Evolutionary conservation across 2,797 vertebrate species (phyloP).

Genomic region (Potorous gilbertii): DNA sequence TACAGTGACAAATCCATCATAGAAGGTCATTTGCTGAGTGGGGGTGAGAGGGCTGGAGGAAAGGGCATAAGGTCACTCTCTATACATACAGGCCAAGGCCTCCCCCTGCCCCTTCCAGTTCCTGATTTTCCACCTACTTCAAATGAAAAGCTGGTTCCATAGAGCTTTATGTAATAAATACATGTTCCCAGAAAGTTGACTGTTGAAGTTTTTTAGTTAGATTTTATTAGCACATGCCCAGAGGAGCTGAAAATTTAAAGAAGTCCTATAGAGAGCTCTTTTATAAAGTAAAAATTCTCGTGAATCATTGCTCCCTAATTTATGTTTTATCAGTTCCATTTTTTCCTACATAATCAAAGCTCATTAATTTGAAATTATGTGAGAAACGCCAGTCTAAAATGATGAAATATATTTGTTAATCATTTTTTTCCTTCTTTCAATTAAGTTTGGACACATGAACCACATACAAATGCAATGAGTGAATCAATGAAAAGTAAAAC

Average conservation of each 20-base stretch:
- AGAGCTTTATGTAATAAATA: neutral
- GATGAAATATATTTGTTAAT: neutral
- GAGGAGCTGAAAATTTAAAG: neutral
- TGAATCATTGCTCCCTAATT: neutral
- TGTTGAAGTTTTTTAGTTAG: neutral
- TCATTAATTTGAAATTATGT: neutral
- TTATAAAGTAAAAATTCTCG: neutral
- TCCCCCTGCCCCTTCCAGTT: neutral
- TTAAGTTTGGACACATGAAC: neutral
- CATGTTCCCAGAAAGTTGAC: neutral
- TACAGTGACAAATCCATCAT: neutral
- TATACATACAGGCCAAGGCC: neutral
- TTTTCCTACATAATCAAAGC: neutral
- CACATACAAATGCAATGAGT: neutral
- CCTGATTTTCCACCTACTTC: neutral
- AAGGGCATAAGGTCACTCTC: neutral
- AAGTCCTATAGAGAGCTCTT: neutral
- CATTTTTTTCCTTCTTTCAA: neutral
- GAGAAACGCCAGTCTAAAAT: neutral
- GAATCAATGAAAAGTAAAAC: neutral
- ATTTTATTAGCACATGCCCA: neutral
- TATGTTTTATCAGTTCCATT: neutral
- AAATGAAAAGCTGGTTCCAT: neutral
- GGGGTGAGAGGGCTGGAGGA: neutral
- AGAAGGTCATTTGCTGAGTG: neutral